Evolutionary conservation across 23 tunicate species (phyloP).

Genomic region (Halocynthia roretzi): DNA sequence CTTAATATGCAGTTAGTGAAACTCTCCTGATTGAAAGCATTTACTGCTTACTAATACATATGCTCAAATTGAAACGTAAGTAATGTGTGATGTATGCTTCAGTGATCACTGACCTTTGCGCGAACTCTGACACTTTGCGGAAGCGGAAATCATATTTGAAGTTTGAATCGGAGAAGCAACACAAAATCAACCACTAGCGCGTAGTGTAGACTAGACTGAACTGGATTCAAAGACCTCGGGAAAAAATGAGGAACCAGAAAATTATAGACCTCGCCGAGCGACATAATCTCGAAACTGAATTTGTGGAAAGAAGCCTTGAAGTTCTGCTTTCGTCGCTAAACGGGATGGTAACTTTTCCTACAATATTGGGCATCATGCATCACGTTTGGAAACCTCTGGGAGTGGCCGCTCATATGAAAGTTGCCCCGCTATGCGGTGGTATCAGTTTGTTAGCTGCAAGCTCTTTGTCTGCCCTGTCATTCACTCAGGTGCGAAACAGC

Average conservation of each 20-base stretch:
- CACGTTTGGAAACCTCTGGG: constrained; percentile 48
- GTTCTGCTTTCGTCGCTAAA: constrained; percentile 1
- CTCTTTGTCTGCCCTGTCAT: constrained; percentile 3
- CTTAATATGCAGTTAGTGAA: too few species aligned
- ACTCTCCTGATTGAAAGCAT: too few species aligned
- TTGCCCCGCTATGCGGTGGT: constrained; percentile 37
- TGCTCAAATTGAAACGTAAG: too few species aligned
- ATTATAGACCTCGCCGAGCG: constrained; percentile 13
- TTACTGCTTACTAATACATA: too few species aligned
- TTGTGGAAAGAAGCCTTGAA: not conserved
- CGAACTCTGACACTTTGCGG: too few species aligned
- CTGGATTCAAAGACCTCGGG: not conserved
- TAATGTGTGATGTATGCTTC: too few species aligned
- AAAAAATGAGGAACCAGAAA: constrained; percentile 7
- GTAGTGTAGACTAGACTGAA: too few species aligned
- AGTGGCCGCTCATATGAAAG: constrained; percentile 36
- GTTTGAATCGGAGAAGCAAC: too few species aligned
- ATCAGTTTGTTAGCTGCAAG: constrained; percentile 22
- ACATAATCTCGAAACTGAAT: not conserved
- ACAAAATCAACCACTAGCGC: too few species aligned
- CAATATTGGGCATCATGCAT: constrained; percentile 46
- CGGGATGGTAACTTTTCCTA: constrained; percentile 54
- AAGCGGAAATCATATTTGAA: too few species aligned
- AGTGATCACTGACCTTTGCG: too few species aligned
- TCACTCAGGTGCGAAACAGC: not conserved